These are phyloP conservation scores for Hippocampus comes DNA, from an alignment of 2,113 vertebrate species.

Conservation along the genomic window DNA sequence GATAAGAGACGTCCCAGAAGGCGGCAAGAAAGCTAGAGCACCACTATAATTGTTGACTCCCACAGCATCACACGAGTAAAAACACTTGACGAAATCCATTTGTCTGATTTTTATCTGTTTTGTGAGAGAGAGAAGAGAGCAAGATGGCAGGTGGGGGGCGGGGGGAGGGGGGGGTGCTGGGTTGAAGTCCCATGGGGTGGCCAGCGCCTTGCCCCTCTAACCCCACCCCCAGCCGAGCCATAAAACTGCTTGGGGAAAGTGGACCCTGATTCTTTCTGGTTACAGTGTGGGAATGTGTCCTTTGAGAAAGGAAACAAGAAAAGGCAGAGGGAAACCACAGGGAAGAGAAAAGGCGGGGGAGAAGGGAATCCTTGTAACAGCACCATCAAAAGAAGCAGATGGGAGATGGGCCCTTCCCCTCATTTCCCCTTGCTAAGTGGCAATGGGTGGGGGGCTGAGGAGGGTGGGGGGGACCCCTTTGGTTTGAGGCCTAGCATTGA, in stretches of 20 bases:
- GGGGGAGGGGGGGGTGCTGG: neutral
- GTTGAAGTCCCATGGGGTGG: constrained; percentile 35
- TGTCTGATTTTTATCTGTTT: constrained; percentile 64
- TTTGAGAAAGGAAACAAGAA: constrained; percentile 36
- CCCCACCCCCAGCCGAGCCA: constrained; percentile 16
- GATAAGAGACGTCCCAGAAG: constrained; percentile 65
- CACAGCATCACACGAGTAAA: constrained; percentile 50
- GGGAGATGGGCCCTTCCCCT: constrained; percentile 38
- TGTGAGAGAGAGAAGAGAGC: constrained; percentile 33
- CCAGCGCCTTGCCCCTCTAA: constrained; percentile 28
- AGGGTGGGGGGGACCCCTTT: constrained; percentile 21
- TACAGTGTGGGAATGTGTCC: constrained; percentile 58
- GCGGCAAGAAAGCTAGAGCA: constrained; percentile 11
- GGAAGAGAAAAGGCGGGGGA: constrained; percentile 24
- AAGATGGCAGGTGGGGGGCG: constrained; percentile 4
- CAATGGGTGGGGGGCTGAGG: constrained; percentile 3
- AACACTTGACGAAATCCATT: constrained; percentile 54
- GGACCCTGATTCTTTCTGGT: constrained; percentile 39
- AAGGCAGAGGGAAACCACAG: constrained; percentile 32
- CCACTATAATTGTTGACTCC: constrained; percentile 43
- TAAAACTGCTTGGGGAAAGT: constrained; percentile 55
- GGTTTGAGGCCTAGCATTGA: constrained; percentile 26
- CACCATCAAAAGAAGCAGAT: constrained; percentile 63
- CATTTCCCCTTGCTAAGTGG: constrained; percentile 18
- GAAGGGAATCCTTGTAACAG: constrained; percentile 39